phyloP scores from a whole-genome alignment of 2,888 invertebrate genomes.

The Myathropa florea region DNA sequence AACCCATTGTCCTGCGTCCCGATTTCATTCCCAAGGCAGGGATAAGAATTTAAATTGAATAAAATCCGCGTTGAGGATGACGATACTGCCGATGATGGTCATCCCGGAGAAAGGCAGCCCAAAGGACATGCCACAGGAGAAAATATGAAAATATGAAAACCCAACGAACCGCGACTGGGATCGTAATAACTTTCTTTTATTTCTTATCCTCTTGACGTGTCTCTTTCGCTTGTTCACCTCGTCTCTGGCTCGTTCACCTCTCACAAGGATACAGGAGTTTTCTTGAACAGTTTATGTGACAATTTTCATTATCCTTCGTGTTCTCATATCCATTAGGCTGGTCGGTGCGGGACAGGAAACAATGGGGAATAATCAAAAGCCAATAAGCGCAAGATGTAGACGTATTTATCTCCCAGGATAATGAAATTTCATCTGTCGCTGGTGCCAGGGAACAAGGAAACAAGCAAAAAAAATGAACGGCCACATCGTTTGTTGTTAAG shows the following conservation, averaged over 20 bases:
- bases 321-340: conserved; percentile 5
- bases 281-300: conserved; percentile 24
- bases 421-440: conserved; percentile 49
- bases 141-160: conserved; percentile 47
- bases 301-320: conserved; percentile 37
- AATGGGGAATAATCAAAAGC: conserved; percentile 56
- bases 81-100: conserved; percentile 37
- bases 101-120: not conserved
- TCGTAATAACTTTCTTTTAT: conserved; percentile 54
- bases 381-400: conserved; percentile 38
- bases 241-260: conserved; percentile 35
- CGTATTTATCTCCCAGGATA: conserved; percentile 22
- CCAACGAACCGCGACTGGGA: conserved; percentile 55
- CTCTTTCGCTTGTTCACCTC: too few species aligned
- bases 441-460: not conserved
- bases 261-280: not conserved
- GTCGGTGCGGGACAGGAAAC: conserved; percentile 5
- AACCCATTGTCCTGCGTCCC: not conserved
- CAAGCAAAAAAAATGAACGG: not conserved
- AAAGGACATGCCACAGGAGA: not conserved
- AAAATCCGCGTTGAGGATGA: conserved; percentile 38
- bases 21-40: not conserved
- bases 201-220: conserved; percentile 42
- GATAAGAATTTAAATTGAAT: conserved; percentile 59
- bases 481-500: conserved; percentile 34